Evolutionary conservation across 2,888 invertebrate genomes (phyloP), one percentile per base, ranked within the genome.

Genomic region (Iselma pallidipennis): DNA sequence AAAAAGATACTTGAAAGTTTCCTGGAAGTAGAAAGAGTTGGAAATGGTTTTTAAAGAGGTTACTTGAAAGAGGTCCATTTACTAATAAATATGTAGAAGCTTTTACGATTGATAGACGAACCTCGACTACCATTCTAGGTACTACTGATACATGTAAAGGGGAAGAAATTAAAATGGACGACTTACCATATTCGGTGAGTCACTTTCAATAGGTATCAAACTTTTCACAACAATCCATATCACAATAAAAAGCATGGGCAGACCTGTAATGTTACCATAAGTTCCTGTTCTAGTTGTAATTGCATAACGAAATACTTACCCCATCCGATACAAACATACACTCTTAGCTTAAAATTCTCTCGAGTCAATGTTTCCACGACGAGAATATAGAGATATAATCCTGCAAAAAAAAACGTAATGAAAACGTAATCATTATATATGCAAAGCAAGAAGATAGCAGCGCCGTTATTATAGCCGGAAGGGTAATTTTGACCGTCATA

Each of bases 291-390:
- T 16, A n/a, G 4, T 25, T 49, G 16, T 2, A n/a, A 21, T 45
- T 33, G 7, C 6, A 23, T 52, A 58, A 45, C 23, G 6, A 4
- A 55, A 57, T 61, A 86, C 92, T 89, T 82, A 95, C 95, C 94
- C 94, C 94, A 95, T 66, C 95, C 95, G 63, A 95, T 91, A 62
- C 89, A 84, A 58, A 91, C 85, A 79, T 94, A 95, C 25, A 92
- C 88, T 76, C 89, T 87, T 62, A 94, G 85, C 76, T 91, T 91
- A 75, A 94, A 92, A 79, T 92, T 93, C 80, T 94, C 93, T 69
- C 93, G 89, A 51, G 91, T 91, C 74, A 94, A 91, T 2, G 94
- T 93, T 82, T 92, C 90, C 65, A 94, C 93, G 65, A 94, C 95
- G 74, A 95, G 83, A 85, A 94, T 90, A 79, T 94, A 95, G 60